Evolutionary conservation across 2,797 vertebrate species (phyloP), one percentile per base, ranked within the genome.

Genomic region (Gymnoscopelus microlampas): DNA sequence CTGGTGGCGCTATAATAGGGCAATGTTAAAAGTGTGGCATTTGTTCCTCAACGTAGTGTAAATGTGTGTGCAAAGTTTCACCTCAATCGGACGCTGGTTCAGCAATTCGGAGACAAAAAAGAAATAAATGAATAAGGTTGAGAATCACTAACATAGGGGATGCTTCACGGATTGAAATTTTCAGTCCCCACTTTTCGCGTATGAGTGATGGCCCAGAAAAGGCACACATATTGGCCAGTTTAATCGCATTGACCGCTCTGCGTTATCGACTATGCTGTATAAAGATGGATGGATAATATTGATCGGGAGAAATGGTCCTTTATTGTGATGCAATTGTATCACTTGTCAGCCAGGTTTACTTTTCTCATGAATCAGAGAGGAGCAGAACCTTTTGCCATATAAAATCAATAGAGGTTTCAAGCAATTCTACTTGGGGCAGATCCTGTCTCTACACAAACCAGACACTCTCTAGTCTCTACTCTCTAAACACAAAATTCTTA

Each of bases 281-380:
- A 48, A 87, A 65, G 72, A 82, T 54, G 35, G 69, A 78, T 83
- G 15, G 74, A 73, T 64, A 80, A 73, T 64, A 80, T 66, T 68
- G 82, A 87, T 83, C 19, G 13, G 49, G 56, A 70, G 15, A 66
- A 60, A 75, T 59, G 60, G 53, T 14, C 68, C 60, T 70, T 61
- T 66, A 74, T 73, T 79, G 68, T 71, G 68, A 57, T 68, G 50
- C 76, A 79, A 85, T 53, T 63, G 55, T 49, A 81, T 66, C 63
- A 64, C 60, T 66, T 78, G 79, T 78, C 83, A 63, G 49, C 56
- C 39, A 14, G 24, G 48, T 50, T 71, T 65, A 35, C 26, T 10
- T 44, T 60, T 50, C 26, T 50, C 77, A 84, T 85, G 1, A 84
- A 82, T 88, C 78, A 84, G 71, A 70, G 3, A 53, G 32, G 48